Conservation (phyloP, 2,113 vertebrate genomes). For the Scortum barcoo region DNA sequence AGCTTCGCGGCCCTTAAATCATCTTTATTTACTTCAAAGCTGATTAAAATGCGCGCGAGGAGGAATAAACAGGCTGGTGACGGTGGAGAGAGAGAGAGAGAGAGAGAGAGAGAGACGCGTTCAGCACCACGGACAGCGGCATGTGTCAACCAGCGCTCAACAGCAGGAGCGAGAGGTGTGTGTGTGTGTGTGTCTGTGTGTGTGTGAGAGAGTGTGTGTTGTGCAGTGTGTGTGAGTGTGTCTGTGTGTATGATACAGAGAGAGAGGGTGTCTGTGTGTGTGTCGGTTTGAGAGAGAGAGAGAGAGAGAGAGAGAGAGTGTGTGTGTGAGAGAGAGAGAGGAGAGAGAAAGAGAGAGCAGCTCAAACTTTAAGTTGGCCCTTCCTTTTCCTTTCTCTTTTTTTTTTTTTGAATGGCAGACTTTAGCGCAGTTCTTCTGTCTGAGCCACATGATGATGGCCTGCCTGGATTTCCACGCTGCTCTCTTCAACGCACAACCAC, state of each 20-base stretch:
- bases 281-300: no score
- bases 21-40: neutral
- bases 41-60: neutral
- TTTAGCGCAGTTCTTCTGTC: neutral
- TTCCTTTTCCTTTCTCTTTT: no score
- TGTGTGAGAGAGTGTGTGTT: no score
- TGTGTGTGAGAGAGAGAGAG: no score
- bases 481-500: neutral
- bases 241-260: no score
- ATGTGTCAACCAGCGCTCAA: neutral
- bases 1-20: neutral
- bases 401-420: neutral
- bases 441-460: constrained; percentile 19
- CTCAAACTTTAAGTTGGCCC: constrained; percentile 19
- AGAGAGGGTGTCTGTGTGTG: no score
- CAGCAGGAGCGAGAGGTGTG: neutral
- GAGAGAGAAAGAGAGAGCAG: neutral
- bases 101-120: neutral
- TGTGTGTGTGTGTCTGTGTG: no score
- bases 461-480: constrained; percentile 24
- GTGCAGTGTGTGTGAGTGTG: no score
- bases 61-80: neutral
- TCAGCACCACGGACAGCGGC: constrained; percentile 69
- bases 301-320: no score
- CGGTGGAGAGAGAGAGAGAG: no score